phyloP scores from a whole-genome alignment of 2,113 vertebrate genomes.

The Thalassarche chlororhynchos region DNA sequence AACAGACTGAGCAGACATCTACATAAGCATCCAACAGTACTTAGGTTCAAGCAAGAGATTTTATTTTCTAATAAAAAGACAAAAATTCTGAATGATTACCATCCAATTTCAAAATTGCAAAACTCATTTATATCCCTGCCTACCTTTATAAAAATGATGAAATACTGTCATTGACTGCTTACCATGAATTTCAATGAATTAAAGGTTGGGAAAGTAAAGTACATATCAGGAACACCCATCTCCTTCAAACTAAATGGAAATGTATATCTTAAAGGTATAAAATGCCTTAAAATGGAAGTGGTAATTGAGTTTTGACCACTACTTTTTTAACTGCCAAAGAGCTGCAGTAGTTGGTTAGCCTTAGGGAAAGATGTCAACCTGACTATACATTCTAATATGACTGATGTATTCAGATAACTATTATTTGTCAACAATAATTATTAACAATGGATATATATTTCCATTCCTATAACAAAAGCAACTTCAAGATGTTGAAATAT shows the following conservation, averaged over 20 bases:
- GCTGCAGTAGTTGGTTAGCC: slow-evolving; percentile 53
- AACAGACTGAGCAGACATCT: slow-evolving; percentile 66
- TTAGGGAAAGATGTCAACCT: slow-evolving; percentile 68
- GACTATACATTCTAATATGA: slow-evolving; percentile 74
- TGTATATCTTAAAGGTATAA: slow-evolving; percentile 47
- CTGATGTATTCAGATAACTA: slow-evolving; percentile 74
- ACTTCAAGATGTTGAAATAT: slow-evolving; percentile 73
- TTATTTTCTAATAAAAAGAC: slow-evolving; percentile 51
- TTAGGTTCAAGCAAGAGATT: slow-evolving; percentile 61
- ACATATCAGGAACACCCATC: slow-evolving; percentile 9
- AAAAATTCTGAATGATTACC: slow-evolving; percentile 49
- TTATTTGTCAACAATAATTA: slow-evolving; percentile 78
- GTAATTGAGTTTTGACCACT: slow-evolving; percentile 62
- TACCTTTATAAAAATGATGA: slow-evolving; percentile 54
- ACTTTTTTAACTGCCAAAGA: slow-evolving; percentile 54
- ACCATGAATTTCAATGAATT: slow-evolving; percentile 25
- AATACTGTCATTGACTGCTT: slow-evolving; percentile 34
- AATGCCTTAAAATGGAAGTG: slow-evolving; percentile 55
- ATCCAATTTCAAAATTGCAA: slow-evolving; percentile 64
- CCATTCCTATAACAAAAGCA: slow-evolving; percentile 79
- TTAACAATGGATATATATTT: slow-evolving; percentile 80
- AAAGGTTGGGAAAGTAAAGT: slow-evolving; percentile 41
- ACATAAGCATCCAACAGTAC: slow-evolving; percentile 70
- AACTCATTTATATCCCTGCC: slow-evolving; percentile 69
- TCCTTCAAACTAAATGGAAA: slow-evolving; percentile 60